Conservation (phyloP, 2,797 vertebrate species). For the Catamblyrhynchus diadema region DNA sequence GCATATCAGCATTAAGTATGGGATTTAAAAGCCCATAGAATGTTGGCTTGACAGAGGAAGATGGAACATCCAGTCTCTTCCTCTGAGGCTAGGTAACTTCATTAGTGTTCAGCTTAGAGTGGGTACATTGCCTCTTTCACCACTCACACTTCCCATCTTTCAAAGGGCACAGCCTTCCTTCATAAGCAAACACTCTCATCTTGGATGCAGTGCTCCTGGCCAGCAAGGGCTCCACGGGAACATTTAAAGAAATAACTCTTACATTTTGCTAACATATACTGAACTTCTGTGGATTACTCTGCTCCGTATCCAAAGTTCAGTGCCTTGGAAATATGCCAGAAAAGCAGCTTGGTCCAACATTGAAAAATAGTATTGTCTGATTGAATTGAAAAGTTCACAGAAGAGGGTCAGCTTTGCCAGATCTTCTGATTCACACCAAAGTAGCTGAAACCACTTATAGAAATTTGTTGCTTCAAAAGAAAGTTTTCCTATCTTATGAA, state of each 20-base stretch:
- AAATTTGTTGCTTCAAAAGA: neutral
- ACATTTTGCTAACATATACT: neutral
- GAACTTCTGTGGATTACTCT: neutral
- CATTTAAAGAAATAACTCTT: neutral
- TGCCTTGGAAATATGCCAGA: neutral
- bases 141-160: neutral
- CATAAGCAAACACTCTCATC: neutral
- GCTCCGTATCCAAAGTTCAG: neutral
- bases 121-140: neutral
- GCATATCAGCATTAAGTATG: neutral
- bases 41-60: neutral
- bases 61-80: neutral
- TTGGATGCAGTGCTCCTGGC: neutral
- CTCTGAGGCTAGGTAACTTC: neutral
- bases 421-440: neutral
- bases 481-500: neutral
- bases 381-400: neutral
- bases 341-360: neutral
- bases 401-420: neutral
- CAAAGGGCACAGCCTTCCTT: neutral
- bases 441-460: neutral
- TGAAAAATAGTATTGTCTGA: neutral
- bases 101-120: neutral
- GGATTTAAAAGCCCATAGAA: constrained; percentile 11
- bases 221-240: neutral